Percentiles rank a stretch among this genome's conserved stretches.
These are phyloP conservation scores for Eucera pruinosa DNA, from an alignment of 2,888 invertebrate species.

Conservation along the genomic window DNA sequence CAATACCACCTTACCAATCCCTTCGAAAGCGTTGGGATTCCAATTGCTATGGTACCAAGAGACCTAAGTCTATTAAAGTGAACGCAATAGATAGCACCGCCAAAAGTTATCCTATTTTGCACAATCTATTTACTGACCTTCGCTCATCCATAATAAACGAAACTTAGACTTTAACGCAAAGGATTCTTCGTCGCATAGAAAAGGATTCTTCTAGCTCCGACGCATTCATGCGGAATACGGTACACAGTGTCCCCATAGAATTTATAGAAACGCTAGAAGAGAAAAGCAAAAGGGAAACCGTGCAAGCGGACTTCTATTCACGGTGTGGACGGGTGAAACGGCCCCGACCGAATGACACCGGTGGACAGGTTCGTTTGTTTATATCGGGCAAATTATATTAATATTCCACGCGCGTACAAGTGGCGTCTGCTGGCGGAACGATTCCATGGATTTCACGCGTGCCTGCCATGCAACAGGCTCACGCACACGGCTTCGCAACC, in stretches of 20 bases:
- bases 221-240: constrained; percentile 23
- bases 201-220: neutral
- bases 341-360: constrained; percentile 42
- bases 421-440: constrained; percentile 41
- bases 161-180: no score
- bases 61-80: no score
- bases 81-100: no score
- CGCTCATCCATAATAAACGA: no score
- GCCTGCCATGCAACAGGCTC: constrained; percentile 37
- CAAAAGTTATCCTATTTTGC: no score
- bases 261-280: constrained; percentile 8
- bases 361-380: constrained; percentile 38
- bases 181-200: no score
- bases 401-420: constrained; percentile 65
- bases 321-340: constrained; percentile 30
- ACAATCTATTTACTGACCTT: no score
- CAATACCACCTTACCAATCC: no score
- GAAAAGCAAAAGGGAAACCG: constrained; percentile 30
- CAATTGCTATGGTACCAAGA: no score
- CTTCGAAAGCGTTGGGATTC: no score
- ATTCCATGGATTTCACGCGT: constrained; percentile 57
- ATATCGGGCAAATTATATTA: constrained; percentile 63
- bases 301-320: constrained; percentile 29
- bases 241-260: neutral
- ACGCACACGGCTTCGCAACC: neutral